phyloP scores from a whole-genome alignment of 2,113 vertebrate genomes.

The Xerus inauris region DNA sequence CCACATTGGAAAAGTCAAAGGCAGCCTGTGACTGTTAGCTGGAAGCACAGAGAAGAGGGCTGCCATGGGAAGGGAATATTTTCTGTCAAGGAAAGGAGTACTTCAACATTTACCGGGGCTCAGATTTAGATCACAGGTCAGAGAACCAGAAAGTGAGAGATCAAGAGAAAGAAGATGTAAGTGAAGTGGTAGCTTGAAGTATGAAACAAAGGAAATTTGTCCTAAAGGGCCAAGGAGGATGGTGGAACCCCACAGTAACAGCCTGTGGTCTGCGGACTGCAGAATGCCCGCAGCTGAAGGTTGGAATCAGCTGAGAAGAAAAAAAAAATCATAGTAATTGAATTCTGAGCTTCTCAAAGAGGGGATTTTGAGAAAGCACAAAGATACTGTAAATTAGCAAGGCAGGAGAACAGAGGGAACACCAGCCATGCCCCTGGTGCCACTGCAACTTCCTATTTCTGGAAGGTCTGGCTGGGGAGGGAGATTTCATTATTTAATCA shows the following conservation, averaged over 20 bases:
- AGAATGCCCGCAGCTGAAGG: too few species aligned
- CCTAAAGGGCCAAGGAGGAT: background rate
- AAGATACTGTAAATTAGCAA: background rate
- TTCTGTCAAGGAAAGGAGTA: background rate
- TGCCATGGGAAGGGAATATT: background rate
- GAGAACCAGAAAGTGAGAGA: background rate
- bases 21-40: background rate
- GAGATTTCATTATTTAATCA: background rate
- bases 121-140: background rate
- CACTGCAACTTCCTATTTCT: background rate
- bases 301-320: background rate
- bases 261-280: background rate
- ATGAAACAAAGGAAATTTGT: background rate
- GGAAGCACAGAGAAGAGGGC: too few species aligned
- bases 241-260: background rate
- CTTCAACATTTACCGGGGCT: background rate
- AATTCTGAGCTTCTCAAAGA: background rate
- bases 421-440: too few species aligned
- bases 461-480: background rate
- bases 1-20: background rate
- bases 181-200: background rate
- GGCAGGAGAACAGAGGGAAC: background rate
- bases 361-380: background rate
- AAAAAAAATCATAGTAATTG: background rate
- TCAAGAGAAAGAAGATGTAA: rapidly evolving